Evolutionary conservation across 2,797 vertebrate genomes (phyloP), one percentile per base, ranked within the genome.

Genomic region (Petrocephalus schoutedeni): DNA sequence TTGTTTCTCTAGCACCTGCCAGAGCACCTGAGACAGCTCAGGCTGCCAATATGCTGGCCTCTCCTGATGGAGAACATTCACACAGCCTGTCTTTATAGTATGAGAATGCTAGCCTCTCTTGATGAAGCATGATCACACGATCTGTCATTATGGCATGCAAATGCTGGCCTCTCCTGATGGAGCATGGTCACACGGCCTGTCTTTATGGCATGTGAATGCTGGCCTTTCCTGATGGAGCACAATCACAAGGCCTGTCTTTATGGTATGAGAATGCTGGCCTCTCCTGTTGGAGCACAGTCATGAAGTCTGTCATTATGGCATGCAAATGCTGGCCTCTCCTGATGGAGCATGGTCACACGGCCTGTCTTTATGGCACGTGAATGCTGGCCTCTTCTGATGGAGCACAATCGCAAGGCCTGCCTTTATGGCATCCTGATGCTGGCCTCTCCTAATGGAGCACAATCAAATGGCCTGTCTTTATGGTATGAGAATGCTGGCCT

Each of bases 391-490:
- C 41, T 41, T 41, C 41, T 41, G 41, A 41, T 41, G 41, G 41
- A 41, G 41, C 41, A 41, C 4, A 4, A 4, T 41, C 41, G 4
- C 1, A 3, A 41, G 41, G 41, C n/a, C n/a, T n/a, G n/a, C n/a
- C n/a, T n/a, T n/a, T n/a, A n/a, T 28, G 28, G 28, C 28, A 28
- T 28, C 0, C 28, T 28, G 1, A 28, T 28, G 28, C 28, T 28
- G 28, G 28, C 28, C 28, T 28, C 28, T 28, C 51, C 49, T 74
- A 4, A 12, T 36, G 12, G 21, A 16, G 14, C 41, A 6, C 61
- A 89, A 67, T 83, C 28, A 64, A 54, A 53, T 82, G 57, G 91
- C 83, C 90, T 16, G 57, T 45, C 77, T 85, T 41, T 54, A n/a
- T 86, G 59, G 59, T 16, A 21, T 16, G 19, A 16, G 16, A 61